Evolutionary conservation across 2,888 invertebrate species (phyloP).

Genomic region (Sericinus montela): DNA sequence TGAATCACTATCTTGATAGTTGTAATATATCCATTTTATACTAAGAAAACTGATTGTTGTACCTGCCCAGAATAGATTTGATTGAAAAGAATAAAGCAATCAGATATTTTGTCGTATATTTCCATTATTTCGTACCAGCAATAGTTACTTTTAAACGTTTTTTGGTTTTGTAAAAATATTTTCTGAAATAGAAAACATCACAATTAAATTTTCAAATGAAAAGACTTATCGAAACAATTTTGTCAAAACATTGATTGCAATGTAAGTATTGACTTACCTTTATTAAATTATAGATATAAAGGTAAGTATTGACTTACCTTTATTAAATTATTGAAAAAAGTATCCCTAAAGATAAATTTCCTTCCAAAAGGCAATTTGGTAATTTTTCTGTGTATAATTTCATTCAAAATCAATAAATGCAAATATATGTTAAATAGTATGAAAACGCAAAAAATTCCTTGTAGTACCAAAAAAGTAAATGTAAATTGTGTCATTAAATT

Average conservation of each 20-base stretch:
- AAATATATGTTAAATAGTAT: conserved; percentile 38
- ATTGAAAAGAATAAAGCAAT: conserved; percentile 47
- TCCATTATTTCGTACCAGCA: conserved; percentile 60
- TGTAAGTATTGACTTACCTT: too few species aligned
- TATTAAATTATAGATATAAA: too few species aligned
- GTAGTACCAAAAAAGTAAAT: conserved; percentile 39
- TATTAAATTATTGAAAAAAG: conserved; percentile 24
- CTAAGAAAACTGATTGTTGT: too few species aligned
- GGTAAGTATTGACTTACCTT: too few species aligned
- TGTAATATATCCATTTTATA: background rate
- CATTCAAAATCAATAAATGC: conserved; percentile 37
- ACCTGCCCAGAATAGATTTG: conserved; percentile 53
- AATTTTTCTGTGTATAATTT: conserved; percentile 34
- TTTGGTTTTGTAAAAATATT: conserved; percentile 26
- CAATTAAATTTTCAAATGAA: too few species aligned
- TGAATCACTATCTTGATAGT: background rate
- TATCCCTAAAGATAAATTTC: conserved; percentile 28
- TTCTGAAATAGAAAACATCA: conserved; percentile 24
- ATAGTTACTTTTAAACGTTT: conserved; percentile 27
- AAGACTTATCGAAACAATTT: too few species aligned
- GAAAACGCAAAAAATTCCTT: conserved; percentile 40
- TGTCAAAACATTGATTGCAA: too few species aligned
- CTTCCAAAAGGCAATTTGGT: conserved; percentile 22
- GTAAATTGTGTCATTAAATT: conserved; percentile 35
- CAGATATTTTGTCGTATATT: conserved; percentile 55